These are phyloP conservation scores for Mythimna vitellina DNA, from an alignment of 2,888 invertebrate genomes.

Conservation along the genomic window DNA sequence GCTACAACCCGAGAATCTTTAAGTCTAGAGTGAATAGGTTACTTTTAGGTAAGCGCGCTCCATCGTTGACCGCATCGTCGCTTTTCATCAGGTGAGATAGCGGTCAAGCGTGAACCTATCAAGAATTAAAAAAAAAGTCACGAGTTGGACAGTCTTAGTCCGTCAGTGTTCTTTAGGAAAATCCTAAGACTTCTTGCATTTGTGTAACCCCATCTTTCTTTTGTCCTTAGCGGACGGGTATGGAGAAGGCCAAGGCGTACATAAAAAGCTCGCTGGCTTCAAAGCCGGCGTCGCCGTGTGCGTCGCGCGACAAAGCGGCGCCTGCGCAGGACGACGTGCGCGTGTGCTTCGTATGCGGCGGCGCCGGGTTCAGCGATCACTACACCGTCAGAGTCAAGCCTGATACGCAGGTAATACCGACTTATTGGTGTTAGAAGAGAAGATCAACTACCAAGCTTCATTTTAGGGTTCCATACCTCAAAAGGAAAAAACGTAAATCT, in stretches of 20 bases:
- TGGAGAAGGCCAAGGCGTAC: conserved; percentile 93
- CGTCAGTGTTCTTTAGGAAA: too few species aligned
- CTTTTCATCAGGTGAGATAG: too few species aligned
- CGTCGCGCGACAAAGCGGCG: conserved; percentile 84
- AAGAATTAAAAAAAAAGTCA: too few species aligned
- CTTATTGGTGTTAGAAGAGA: background rate
- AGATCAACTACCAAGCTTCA: too few species aligned
- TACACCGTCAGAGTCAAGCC: conserved; percentile 92
- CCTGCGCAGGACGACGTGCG: conserved; percentile 91
- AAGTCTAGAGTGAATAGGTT: too few species aligned
- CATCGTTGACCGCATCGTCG: too few species aligned
- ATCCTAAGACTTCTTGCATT: background rate
- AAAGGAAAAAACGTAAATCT: too few species aligned
- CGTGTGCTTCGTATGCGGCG: conserved; percentile 93
- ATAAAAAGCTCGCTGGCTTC: conserved; percentile 93
- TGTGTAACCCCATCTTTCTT: conserved; percentile 1
- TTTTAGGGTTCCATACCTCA: too few species aligned
- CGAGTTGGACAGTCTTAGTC: too few species aligned
- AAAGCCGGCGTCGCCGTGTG: conserved; percentile 87
- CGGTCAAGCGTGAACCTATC: too few species aligned
- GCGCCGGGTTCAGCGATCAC: conserved; percentile 93
- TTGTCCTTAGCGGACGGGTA: conserved; percentile 70
- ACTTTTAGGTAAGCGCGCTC: too few species aligned
- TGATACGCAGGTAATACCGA: conserved; percentile 80
- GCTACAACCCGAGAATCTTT: too few species aligned